phyloP scores from a whole-genome alignment of 2,113 vertebrate species.

The Acrocephalus arundinaceus region DNA sequence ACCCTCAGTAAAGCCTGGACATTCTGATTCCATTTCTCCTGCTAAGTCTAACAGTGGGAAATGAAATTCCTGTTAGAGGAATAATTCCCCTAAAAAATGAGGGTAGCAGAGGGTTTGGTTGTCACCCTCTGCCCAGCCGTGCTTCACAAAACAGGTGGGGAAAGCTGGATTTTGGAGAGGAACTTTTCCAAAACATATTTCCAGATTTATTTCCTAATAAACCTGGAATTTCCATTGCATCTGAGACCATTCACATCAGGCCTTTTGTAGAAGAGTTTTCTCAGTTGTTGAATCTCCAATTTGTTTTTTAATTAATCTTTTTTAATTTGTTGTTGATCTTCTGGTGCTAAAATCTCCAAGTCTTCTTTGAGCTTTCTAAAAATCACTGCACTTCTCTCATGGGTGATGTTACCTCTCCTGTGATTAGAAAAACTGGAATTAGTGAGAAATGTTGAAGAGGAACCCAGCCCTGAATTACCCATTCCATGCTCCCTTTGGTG shows the following conservation, averaged over 20 bases:
- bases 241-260: background rate
- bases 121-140: background rate
- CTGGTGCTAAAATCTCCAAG: background rate
- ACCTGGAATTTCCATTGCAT: fast-evolving
- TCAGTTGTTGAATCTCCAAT: background rate
- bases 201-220: background rate
- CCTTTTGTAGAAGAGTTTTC: background rate
- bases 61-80: background rate
- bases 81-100: background rate
- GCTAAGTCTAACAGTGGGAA: background rate
- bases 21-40: background rate
- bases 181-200: background rate
- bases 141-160: background rate
- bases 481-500: background rate
- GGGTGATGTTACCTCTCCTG: background rate
- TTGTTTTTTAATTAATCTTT: background rate
- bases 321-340: background rate
- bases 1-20: background rate
- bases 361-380: background rate
- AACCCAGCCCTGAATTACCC: background rate
- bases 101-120: background rate
- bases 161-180: background rate
- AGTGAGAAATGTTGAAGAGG: background rate
- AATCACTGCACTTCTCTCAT: background rate
- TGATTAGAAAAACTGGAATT: background rate